phyloP scores from a whole-genome alignment of 2,113 vertebrate species.

The Tragelaphus imberbis region DNA sequence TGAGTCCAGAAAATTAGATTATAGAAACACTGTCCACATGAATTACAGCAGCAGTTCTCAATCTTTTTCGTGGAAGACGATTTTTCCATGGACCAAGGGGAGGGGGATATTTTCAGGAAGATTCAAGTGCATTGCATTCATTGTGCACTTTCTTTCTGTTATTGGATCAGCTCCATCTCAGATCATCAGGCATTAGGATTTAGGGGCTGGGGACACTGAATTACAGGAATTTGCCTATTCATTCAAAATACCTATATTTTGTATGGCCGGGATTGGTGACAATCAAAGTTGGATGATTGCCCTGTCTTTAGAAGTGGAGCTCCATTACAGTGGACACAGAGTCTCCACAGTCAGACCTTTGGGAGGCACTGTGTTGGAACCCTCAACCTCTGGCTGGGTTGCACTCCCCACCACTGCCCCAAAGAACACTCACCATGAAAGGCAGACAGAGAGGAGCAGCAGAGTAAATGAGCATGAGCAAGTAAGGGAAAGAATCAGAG shows the following conservation, averaged over 20 bases:
- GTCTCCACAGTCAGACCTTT: constrained; percentile 14
- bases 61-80: not conserved
- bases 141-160: not conserved
- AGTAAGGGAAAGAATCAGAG: not conserved
- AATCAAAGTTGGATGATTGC: not conserved
- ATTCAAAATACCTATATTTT: not conserved
- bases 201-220: not conserved
- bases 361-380: not conserved
- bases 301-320: not conserved
- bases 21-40: not conserved
- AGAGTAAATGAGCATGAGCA: not conserved
- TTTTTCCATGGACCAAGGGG: not conserved
- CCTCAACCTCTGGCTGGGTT: not conserved
- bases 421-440: not conserved
- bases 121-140: not conserved
- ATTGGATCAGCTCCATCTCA: not conserved
- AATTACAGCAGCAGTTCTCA: not conserved
- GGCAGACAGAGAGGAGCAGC: not conserved
- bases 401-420: not conserved
- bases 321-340: constrained; percentile 16
- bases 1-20: not conserved
- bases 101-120: not conserved
- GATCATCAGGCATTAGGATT: not conserved
- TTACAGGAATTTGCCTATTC: not conserved
- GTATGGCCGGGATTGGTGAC: not conserved